Evolutionary conservation across 2,888 invertebrate species (phyloP), one percentile per base, ranked within the genome.

Genomic region (Athripsodes cinereus): DNA sequence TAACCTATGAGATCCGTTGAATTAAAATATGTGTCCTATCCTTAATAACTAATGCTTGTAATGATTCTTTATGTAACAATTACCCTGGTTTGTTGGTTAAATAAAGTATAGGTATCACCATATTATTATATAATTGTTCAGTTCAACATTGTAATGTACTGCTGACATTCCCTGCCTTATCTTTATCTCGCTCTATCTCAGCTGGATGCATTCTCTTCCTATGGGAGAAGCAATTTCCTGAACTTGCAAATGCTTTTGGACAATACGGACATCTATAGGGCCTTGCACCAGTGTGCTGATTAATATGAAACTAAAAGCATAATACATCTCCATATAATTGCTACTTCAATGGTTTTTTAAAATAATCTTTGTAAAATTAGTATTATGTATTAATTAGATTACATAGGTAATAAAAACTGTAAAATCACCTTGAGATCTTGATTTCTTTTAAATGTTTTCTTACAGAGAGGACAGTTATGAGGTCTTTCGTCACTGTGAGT

Each of bases 191-290:
- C 66, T 81, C 78, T 13, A 81, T 79, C 67, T 81, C 81, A 44
- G 81, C 76, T 0, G 86, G 84, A 68, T 88, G 87, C 85, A 87
- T 86, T 53, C 87, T 75, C 68, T 81, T 86, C 64, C 85, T 79
- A 68, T 88, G 87, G 1, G 87, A 85, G 68, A 87, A 87, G 68
- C 86, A 87, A 67, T 87, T 87, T 11, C 87, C 87, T 22, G 86
- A 86, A 70, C 86, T 85, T 47, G 87, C 84, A 69, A 87, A 86
- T 55, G 83, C 77, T 71, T 86, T 86, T 0, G 86, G 85, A 71
- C 87, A 87, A 67, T 85, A 86, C 26, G 86, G 86, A 69, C 87
- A 87, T 71, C 85, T 81, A 70, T 86, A 87, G 21, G 87, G 87
- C 66, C 84, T 79, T 2, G 81, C 85, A 50, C 87, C 87, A n/a